phyloP scores from a whole-genome alignment of 2,888 invertebrate genomes.

The Drosophila paranaensis region DNA sequence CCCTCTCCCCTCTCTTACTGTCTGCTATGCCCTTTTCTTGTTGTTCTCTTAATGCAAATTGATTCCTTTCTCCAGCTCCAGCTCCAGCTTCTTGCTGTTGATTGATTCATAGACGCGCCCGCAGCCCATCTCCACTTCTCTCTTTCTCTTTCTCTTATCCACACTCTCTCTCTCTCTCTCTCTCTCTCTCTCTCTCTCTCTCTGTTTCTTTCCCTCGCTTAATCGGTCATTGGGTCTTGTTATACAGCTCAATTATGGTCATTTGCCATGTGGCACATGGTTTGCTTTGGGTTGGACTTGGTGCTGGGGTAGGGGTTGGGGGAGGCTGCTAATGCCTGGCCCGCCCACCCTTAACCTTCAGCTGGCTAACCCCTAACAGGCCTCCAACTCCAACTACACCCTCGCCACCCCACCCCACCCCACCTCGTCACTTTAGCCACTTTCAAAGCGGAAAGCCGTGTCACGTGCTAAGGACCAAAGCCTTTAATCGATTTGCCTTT shows the following conservation, averaged over 20 bases:
- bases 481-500: slow-evolving; percentile 74
- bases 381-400: not conserved
- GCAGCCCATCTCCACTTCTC: not conserved
- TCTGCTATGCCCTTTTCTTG: not conserved
- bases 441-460: slow-evolving; percentile 19
- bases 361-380: not conserved
- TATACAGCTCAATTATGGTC: slow-evolving; percentile 78
- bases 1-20: not conserved
- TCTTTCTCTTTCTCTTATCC: not conserved
- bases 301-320: not conserved
- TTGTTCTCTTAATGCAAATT: slow-evolving; percentile 33
- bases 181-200: not conserved
- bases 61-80: slow-evolving; percentile 18
- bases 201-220: slow-evolving; percentile 58
- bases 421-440: too few species aligned
- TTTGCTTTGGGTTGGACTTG: slow-evolving; percentile 12
- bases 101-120: slow-evolving; percentile 35
- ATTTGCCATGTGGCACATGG: slow-evolving; percentile 77
- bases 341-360: slow-evolving; percentile 38
- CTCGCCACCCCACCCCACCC: too few species aligned
- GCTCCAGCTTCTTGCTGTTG: slow-evolving; percentile 15
- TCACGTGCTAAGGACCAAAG: slow-evolving; percentile 61
- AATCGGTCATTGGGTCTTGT: slow-evolving; percentile 79
- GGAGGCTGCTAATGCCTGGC: slow-evolving; percentile 10
- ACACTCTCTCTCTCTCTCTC: not conserved